A percentile compares a stretch with the other conserved stretches of the same genome.
These are phyloP conservation scores for Drosophila albomicans DNA, from an alignment of 1,140 invertebrate genomes.

Conservation along the genomic window DNA sequence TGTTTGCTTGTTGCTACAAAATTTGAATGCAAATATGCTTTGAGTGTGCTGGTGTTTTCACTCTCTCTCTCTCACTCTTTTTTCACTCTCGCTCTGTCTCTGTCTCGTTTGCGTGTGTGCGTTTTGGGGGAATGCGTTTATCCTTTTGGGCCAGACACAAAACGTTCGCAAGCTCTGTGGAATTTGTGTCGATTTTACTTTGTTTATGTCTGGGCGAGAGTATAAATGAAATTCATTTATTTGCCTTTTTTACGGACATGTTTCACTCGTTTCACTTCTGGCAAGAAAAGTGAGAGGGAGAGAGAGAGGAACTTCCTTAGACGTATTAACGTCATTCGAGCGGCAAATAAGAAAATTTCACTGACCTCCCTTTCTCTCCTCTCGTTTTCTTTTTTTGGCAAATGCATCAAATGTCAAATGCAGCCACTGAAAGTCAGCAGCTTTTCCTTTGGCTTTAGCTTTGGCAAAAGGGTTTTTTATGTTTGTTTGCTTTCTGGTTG, in stretches of 20 bases:
- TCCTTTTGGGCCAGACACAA: conserved; percentile 51
- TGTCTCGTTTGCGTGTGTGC: conserved; percentile 35
- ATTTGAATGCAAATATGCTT: conserved; percentile 71
- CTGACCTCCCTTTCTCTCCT: conserved; percentile 3
- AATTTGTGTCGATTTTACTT: conserved; percentile 63
- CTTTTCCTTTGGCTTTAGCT: background rate
- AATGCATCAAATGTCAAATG: conserved; percentile 63
- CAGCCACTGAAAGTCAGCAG: conserved; percentile 30
- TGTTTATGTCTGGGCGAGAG: conserved; percentile 54
- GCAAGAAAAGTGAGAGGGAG: background rate
- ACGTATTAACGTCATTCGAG: conserved; percentile 59
- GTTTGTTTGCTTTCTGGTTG: background rate
- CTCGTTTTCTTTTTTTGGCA: conserved; percentile 4
- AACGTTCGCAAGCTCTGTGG: conserved; percentile 50
- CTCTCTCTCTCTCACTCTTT: background rate
- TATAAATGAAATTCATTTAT: conserved; percentile 69
- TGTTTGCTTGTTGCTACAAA: conserved; percentile 64
- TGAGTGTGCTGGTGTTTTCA: conserved; percentile 43
- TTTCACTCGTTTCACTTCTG: conserved; percentile 14
- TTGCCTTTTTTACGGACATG: conserved; percentile 46
- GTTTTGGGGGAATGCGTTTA: conserved; percentile 52
- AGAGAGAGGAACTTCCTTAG: conserved; percentile 17
- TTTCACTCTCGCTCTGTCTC: background rate
- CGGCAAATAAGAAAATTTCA: conserved; percentile 67
- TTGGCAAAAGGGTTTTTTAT: background rate